These are phyloP conservation scores for Drosophila ezoana DNA, from an alignment of 2,888 invertebrate genomes.

Conservation along the genomic window DNA sequence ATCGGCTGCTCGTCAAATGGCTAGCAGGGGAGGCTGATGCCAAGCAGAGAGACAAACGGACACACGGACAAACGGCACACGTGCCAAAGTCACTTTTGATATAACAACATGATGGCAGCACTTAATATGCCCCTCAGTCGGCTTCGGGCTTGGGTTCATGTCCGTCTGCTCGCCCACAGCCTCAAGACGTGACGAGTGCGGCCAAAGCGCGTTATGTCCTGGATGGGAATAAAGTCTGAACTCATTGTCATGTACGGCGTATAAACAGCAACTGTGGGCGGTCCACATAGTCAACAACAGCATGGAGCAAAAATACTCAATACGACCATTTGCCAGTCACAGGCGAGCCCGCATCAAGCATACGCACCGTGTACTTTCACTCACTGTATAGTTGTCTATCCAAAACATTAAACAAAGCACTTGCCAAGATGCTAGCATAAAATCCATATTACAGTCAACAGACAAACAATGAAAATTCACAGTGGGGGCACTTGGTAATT, in stretches of 20 bases:
- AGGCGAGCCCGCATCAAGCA: slow-evolving; percentile 41
- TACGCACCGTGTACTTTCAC: slow-evolving; percentile 49
- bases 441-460: slow-evolving; percentile 55
- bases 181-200: slow-evolving; percentile 71
- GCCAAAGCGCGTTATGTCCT: slow-evolving; percentile 48
- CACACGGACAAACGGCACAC: slow-evolving; percentile 52
- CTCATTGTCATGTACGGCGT: slow-evolving; percentile 78
- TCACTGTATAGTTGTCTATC: slow-evolving; percentile 35
- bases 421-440: slow-evolving; percentile 39
- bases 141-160: slow-evolving; percentile 16
- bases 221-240: slow-evolving; percentile 22
- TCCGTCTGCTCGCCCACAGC: slow-evolving; percentile 21
- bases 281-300: slow-evolving; percentile 19
- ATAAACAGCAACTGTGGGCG: slow-evolving; percentile 51
- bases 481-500: slow-evolving; percentile 24
- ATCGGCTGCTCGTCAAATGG: slow-evolving; percentile 39
- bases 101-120: slow-evolving; percentile 72
- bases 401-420: slow-evolving; percentile 60
- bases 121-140: slow-evolving; percentile 62
- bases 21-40: slow-evolving; percentile 37
- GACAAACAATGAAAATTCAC: slow-evolving; percentile 43
- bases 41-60: slow-evolving; percentile 49
- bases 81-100: slow-evolving; percentile 79
- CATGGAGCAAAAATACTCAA: slow-evolving; percentile 51
- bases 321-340: slow-evolving; percentile 44